Conservation (phyloP, 2,888 invertebrate genomes). For the Apoderus coryli region DNA sequence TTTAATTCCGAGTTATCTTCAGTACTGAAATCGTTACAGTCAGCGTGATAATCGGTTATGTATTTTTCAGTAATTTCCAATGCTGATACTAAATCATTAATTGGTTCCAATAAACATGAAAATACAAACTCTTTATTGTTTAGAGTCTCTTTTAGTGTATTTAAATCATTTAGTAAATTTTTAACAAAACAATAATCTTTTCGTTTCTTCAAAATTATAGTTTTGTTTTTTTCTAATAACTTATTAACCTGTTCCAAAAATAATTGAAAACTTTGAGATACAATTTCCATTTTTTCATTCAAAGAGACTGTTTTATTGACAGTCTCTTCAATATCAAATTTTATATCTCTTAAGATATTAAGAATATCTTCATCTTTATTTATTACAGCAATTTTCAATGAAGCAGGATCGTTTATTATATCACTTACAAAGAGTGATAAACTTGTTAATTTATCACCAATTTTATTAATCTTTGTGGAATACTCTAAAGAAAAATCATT, state of each 20-base stretch:
- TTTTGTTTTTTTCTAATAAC: constrained; percentile 12
- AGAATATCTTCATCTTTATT: constrained; percentile 14
- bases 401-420: constrained; percentile 12
- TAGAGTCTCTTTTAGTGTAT: no score
- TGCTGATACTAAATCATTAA: no score
- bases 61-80: no score
- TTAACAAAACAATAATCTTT: constrained; percentile 16
- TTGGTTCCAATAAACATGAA: no score
- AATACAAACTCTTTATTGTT: no score
- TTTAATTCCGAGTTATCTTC: no score
- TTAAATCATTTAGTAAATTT: constrained; percentile 13
- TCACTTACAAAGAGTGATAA: constrained; percentile 18
- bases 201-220: constrained; percentile 14
- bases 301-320: constrained; percentile 14
- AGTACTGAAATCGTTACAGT: no score
- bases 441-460: constrained; percentile 15
- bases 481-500: constrained; percentile 19
- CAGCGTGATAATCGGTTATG: no score
- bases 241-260: constrained; percentile 13
- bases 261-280: constrained; percentile 18
- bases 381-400: constrained; percentile 9
- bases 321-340: constrained; percentile 9
- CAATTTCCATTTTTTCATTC: constrained; percentile 22
- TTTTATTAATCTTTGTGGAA: constrained; percentile 14
- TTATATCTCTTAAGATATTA: constrained; percentile 12